phyloP scores from a whole-genome alignment of 2,113 vertebrate species.

The Phyllopteryx taeniolatus region DNA sequence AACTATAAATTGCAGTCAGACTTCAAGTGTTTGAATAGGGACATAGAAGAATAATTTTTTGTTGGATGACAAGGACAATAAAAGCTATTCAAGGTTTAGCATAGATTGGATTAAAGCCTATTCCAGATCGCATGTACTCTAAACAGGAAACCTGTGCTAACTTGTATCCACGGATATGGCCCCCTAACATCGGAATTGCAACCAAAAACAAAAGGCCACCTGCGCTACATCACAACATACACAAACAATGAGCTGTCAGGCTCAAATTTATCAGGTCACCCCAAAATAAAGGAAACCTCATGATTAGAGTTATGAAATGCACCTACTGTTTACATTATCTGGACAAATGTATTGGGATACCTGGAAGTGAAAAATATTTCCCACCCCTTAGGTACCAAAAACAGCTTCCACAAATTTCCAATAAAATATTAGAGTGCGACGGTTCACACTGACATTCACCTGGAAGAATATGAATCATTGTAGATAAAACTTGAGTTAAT shows the following conservation, averaged over 20 bases:
- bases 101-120: constrained; percentile 55
- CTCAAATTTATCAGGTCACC: constrained; percentile 10
- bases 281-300: not conserved
- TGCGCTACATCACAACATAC: constrained; percentile 27
- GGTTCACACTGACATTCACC: not conserved
- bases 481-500: not conserved
- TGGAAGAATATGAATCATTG: not conserved
- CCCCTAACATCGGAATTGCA: constrained; percentile 72
- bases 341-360: not conserved
- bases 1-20: not conserved
- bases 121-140: constrained; percentile 47
- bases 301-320: not conserved
- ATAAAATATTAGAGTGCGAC: not conserved
- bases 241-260: not conserved
- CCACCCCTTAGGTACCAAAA: too few species aligned
- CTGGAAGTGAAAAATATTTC: not conserved
- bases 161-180: constrained; percentile 70
- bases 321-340: not conserved
- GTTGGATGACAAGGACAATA: not conserved
- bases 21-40: not conserved
- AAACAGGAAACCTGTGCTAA: constrained; percentile 76
- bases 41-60: not conserved
- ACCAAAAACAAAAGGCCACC: constrained; percentile 33
- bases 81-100: not conserved
- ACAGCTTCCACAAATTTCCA: too few species aligned